Evolutionary conservation across 2,113 vertebrate species (phyloP), one percentile per base, ranked within the genome.

Genomic region (Myotis lucifugus): DNA sequence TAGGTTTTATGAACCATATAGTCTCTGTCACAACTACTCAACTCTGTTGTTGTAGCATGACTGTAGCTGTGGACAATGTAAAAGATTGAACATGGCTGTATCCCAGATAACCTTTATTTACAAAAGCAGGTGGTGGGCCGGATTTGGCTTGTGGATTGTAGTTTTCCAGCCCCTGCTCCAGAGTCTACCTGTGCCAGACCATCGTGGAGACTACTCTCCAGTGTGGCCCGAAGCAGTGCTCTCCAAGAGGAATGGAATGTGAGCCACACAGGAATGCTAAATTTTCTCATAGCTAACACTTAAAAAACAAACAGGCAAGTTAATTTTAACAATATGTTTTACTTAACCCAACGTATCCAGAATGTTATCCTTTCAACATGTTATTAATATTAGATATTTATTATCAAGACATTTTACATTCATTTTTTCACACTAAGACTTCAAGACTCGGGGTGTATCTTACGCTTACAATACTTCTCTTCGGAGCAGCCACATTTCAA

Each of bases 281-380:
- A 61, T 82, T 88, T 85, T 87, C n/a, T 72, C 40, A 34, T 50
- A 56, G 19, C 18, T 82, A 73, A 73, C 11, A 34, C 85, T 94
- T 15, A 88, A 89, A 86, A 91, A 66, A 12, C 6, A 90, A 64
- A 52, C 9, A 91, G 23, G 3, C 54, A 2, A 90, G 77, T 70
- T 77, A 85, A 85, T 82, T 89, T 94, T 91, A 54, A 77, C 25
- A 59, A 18, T 66, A 25, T 64, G 5, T 82, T 61, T 95, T 88
- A 82, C 87, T 91, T 95, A 79, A 52, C 23, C 15, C 18, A 59
- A 0, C 73, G 37, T 48, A 56, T 46, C 27, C 56, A 90, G n/a
- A 64, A 79, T 89, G 59, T 74, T 84, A 27, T 77, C 15, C 64
- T 83, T 32, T 76, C 18, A 54, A 46, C 32, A 34, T 52, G 13